A percentile compares a stretch with the other conserved stretches of the same genome.
phyloP scores from a whole-genome alignment of 2,113 vertebrate species.

The Stictonetta naevosa region DNA sequence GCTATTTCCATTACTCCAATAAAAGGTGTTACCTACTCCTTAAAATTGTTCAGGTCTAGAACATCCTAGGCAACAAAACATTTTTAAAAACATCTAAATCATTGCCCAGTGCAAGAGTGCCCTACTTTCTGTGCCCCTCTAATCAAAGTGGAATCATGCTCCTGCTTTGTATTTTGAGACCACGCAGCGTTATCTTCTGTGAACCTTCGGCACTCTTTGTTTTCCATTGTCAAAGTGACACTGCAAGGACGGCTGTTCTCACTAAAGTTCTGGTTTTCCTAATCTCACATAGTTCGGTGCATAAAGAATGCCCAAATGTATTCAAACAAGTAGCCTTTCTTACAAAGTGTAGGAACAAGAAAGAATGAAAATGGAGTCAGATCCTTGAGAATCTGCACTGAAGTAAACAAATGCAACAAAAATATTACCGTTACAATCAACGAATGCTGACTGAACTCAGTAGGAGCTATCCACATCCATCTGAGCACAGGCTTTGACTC shows the following conservation, averaged over 20 bases:
- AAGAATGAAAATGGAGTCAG: constrained; percentile 29
- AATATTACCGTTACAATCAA: constrained; percentile 52
- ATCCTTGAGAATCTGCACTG: constrained; percentile 26
- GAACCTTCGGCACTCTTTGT: background rate
- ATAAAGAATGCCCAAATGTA: background rate
- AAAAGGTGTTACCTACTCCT: background rate
- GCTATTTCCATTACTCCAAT: background rate
- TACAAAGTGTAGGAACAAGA: background rate
- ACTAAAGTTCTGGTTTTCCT: background rate
- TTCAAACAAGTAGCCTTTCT: background rate
- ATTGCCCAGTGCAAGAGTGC: background rate
- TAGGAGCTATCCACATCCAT: constrained; percentile 52
- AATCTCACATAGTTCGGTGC: background rate
- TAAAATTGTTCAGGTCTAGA: background rate
- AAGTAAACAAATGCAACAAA: constrained; percentile 43
- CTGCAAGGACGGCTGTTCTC: constrained; percentile 1
- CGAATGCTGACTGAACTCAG: constrained; percentile 47
- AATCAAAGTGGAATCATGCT: background rate
- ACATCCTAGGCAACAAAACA: background rate
- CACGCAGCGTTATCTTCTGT: background rate
- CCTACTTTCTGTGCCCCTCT: background rate
- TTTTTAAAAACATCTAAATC: background rate
- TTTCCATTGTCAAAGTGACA: background rate
- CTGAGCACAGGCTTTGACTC: constrained; percentile 59
- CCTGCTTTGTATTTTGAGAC: constrained; percentile 31